Evolutionary conservation across 2,888 invertebrate genomes (phyloP).

Genomic region (Empis livida): DNA sequence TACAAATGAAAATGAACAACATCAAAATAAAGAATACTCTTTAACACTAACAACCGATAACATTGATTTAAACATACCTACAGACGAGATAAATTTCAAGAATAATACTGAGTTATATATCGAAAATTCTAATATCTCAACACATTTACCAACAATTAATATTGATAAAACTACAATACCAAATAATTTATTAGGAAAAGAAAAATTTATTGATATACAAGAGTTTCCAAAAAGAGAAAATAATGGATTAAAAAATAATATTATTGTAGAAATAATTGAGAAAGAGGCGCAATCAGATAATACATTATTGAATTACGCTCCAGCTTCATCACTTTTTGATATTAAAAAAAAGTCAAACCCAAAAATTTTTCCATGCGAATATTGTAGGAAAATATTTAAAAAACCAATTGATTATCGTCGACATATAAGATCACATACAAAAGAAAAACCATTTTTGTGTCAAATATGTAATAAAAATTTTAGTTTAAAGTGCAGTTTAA

Average conservation of each 20-base stretch:
- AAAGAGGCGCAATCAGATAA: slow-evolving; percentile 9
- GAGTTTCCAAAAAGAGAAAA: slow-evolving; percentile 7
- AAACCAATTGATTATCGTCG: slow-evolving; percentile 20
- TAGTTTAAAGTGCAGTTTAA: slow-evolving; percentile 15
- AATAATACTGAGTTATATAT: no score
- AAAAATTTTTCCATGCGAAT: slow-evolving; percentile 15
- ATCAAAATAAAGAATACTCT: no score
- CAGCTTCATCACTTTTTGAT: not conserved
- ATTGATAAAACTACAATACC: no score
- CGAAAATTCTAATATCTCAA: no score
- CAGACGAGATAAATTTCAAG: no score
- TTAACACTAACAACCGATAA: no score
- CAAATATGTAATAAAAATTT: slow-evolving; percentile 15
- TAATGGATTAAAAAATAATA: slow-evolving; percentile 8
- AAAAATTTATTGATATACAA: not conserved
- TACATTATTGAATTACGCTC: not conserved
- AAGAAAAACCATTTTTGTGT: slow-evolving; percentile 17
- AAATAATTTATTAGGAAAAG: not conserved
- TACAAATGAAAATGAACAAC: not conserved
- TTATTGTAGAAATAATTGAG: slow-evolving; percentile 9
- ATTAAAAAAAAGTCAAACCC: slow-evolving; percentile 7
- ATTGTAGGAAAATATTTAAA: slow-evolving; percentile 18
- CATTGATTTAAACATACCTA: no score
- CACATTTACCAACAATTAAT: no score
- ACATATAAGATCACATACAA: slow-evolving; percentile 20